Evolutionary conservation across 1,140 invertebrate species (phyloP).

Genomic region (Diachasma alloeum): DNA sequence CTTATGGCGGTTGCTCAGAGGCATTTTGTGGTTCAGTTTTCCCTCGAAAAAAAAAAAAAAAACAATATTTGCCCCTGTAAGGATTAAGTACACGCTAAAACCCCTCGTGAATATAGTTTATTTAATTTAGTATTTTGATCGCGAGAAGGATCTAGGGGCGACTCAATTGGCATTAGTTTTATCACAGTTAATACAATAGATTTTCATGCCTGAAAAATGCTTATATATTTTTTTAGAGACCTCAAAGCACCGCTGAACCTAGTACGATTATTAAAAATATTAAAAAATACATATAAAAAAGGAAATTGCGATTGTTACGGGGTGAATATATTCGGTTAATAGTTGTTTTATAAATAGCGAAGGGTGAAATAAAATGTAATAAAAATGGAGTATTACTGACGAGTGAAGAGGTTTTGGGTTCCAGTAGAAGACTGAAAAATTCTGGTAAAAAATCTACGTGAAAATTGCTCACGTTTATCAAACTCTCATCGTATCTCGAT

Average conservation of each 20-base stretch:
- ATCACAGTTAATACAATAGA: conserved; percentile 10
- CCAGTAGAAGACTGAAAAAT: conserved; percentile 31
- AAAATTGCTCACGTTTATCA: conserved; percentile 39
- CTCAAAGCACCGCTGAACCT: neutral
- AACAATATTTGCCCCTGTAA: neutral
- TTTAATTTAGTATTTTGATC: neutral
- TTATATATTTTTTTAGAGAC: neutral
- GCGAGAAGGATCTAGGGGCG: neutral
- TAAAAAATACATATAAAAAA: neutral
- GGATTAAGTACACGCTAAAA: neutral
- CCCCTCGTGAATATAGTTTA: neutral
- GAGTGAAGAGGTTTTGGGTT: neutral
- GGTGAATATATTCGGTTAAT: too few species aligned
- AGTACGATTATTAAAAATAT: neutral
- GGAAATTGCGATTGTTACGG: neutral
- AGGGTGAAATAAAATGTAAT: neutral
- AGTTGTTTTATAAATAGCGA: neutral
- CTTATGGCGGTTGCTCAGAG: conserved; percentile 4
- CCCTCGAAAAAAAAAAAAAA: neutral
- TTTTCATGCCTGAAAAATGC: neutral
- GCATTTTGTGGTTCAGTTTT: neutral
- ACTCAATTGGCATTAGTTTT: conserved; percentile 2
- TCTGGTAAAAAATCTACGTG: conserved; percentile 42
- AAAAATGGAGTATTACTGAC: neutral
- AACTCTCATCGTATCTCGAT: conserved; percentile 26